phyloP scores from a whole-genome alignment of 2,797 vertebrate genomes.

The Taeniopygia guttata region DNA sequence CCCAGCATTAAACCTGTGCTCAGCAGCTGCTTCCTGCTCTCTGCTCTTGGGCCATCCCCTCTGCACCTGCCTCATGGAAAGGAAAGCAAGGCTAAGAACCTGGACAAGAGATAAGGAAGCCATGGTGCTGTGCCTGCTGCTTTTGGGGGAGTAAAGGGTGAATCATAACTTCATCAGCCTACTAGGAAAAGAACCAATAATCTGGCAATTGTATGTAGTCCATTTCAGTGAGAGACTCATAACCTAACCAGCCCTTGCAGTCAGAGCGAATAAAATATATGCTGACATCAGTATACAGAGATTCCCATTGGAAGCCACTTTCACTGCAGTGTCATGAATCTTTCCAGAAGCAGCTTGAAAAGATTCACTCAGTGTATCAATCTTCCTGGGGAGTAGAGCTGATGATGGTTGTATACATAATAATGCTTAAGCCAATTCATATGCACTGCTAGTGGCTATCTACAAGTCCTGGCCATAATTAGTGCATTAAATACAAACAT shows the following conservation, averaged over 20 bases:
- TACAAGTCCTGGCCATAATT: conserved; percentile 49
- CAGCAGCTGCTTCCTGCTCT: neutral
- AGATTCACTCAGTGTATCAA: conserved; percentile 59
- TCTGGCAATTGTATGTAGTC: conserved; percentile 1
- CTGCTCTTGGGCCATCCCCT: neutral
- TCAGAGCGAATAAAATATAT: conserved; percentile 55
- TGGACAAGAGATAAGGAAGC: neutral
- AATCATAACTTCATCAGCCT: conserved; percentile 34
- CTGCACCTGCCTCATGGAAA: neutral
- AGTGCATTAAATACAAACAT: conserved; percentile 44
- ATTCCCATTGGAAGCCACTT: conserved; percentile 59
- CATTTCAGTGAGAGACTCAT: conserved; percentile 46
- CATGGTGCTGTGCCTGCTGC: neutral
- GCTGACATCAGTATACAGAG: conserved; percentile 56
- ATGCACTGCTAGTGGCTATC: conserved; percentile 19
- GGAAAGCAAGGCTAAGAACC: neutral
- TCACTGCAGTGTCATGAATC: conserved; percentile 64
- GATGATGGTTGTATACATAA: conserved; percentile 37
- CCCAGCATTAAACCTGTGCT: neutral
- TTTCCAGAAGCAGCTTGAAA: conserved; percentile 67
- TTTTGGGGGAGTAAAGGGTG: neutral
- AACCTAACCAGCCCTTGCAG: conserved; percentile 49
- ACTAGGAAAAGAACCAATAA: conserved; percentile 28
- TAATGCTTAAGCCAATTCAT: conserved; percentile 51
- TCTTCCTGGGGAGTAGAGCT: conserved; percentile 52